phyloP scores from a whole-genome alignment of 2,797 vertebrate species.

The Siniperca obscura region DNA sequence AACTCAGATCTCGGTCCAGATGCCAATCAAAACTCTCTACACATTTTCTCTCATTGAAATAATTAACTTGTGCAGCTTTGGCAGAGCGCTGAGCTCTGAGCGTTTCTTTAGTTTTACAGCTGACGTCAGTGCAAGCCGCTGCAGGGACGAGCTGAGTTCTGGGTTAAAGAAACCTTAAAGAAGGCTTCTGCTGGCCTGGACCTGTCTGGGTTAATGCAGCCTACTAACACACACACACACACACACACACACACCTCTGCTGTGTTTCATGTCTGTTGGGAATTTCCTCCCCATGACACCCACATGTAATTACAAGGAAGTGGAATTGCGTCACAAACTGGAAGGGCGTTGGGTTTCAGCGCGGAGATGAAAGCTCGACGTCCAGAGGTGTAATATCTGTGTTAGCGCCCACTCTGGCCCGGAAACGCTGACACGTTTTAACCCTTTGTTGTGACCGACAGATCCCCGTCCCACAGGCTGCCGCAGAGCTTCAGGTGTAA shows the following conservation, averaged over 20 bases:
- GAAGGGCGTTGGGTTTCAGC: conserved; percentile 58
- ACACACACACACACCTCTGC: conserved; percentile 22
- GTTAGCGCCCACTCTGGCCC: conserved; percentile 26
- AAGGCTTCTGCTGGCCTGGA: conserved; percentile 42
- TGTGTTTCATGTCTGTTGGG: conserved; percentile 73
- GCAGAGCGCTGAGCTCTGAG: not conserved
- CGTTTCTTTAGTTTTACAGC: not conserved
- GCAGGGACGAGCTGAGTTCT: not conserved
- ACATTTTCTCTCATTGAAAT: not conserved
- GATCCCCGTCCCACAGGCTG: too few relatives aligned
- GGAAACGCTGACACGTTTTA: not conserved
- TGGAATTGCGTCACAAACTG: conserved; percentile 55
- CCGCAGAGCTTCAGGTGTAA: not conserved
- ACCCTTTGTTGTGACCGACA: not conserved
- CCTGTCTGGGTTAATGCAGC: conserved; percentile 32
- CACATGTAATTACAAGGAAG: conserved; percentile 75
- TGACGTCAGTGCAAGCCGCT: not conserved
- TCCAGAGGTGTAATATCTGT: conserved; percentile 27
- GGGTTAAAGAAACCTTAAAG: not conserved
- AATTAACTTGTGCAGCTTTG: not conserved
- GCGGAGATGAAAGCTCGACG: conserved; percentile 40
- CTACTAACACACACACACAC: conserved; percentile 22
- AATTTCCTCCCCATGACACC: conserved; percentile 80
- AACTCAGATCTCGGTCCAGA: too few relatives aligned
- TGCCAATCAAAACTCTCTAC: too few relatives aligned